phyloP scores from a whole-genome alignment of 2,888 invertebrate species.

The Seira musarum region DNA sequence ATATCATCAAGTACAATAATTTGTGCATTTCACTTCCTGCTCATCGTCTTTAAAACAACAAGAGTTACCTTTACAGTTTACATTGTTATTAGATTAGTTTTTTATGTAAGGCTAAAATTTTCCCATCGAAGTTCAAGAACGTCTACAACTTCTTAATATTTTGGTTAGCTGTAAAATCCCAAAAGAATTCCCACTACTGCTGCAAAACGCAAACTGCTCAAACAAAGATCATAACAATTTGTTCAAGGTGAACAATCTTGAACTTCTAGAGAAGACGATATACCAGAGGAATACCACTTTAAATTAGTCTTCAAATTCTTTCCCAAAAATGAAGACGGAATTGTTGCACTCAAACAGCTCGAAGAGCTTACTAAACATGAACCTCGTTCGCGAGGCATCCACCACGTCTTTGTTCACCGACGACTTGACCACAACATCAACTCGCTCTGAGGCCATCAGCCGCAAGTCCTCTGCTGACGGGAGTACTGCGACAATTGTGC shows the following conservation, averaged over 20 bases:
- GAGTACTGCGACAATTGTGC: background rate
- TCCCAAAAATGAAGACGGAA: constrained; percentile 62
- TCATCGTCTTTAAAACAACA: background rate
- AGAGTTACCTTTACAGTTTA: background rate
- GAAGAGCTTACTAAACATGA: constrained; percentile 37
- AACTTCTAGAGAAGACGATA: too few species aligned
- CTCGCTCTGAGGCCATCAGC: background rate
- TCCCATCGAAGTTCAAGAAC: background rate
- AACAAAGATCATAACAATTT: too few species aligned
- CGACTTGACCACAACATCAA: background rate
- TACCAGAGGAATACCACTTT: too few species aligned
- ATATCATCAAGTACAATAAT: background rate
- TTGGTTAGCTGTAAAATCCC: background rate
- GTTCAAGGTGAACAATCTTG: too few species aligned
- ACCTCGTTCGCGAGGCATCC: constrained; percentile 14
- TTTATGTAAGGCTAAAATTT: background rate
- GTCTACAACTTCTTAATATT: background rate
- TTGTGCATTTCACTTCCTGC: background rate
- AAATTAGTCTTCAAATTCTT: too few species aligned
- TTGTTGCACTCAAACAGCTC: constrained; percentile 67
- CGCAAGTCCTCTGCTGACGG: background rate
- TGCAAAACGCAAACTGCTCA: too few species aligned
- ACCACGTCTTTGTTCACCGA: background rate
- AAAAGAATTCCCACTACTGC: too few species aligned
- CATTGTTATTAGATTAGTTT: background rate